These are phyloP conservation scores for Minunthozetes semirufus DNA, from an alignment of 2,888 invertebrate species.

Conservation along the genomic window DNA sequence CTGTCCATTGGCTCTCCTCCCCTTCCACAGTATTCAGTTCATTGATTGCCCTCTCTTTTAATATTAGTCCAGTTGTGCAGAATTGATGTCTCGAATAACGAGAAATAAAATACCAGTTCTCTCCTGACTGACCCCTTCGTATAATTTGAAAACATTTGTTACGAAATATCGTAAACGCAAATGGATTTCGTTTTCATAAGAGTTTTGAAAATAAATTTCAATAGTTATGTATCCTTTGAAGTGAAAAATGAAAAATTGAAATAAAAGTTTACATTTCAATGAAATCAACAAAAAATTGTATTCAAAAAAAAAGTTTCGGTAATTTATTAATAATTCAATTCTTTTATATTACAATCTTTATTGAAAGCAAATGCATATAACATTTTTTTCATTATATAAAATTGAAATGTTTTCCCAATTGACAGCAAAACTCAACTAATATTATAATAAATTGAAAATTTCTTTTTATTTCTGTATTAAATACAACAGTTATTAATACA, in stretches of 20 bases:
- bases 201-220: background rate
- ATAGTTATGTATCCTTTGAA: background rate
- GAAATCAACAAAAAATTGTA: too few relatives aligned
- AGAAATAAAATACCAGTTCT: constrained; percentile 13
- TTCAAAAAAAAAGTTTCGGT: too few relatives aligned
- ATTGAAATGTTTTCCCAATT: background rate
- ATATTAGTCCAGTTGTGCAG: constrained; percentile 19
- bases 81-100: constrained; percentile 3
- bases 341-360: background rate
- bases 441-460: background rate
- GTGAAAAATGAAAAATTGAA: background rate
- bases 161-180: background rate
- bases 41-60: constrained; percentile 21
- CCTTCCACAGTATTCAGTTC: background rate
- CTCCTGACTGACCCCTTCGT: background rate
- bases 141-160: background rate
- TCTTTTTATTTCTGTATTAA: background rate
- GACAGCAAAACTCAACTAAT: constrained; percentile 1
- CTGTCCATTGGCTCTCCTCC: background rate
- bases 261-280: too few relatives aligned
- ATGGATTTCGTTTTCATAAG: background rate
- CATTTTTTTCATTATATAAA: background rate
- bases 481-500: background rate
- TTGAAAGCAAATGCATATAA: background rate
- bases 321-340: too few relatives aligned